Evolutionary conservation across 2,797 vertebrate species (phyloP).

Genomic region (Bovichtus diacanthus): DNA sequence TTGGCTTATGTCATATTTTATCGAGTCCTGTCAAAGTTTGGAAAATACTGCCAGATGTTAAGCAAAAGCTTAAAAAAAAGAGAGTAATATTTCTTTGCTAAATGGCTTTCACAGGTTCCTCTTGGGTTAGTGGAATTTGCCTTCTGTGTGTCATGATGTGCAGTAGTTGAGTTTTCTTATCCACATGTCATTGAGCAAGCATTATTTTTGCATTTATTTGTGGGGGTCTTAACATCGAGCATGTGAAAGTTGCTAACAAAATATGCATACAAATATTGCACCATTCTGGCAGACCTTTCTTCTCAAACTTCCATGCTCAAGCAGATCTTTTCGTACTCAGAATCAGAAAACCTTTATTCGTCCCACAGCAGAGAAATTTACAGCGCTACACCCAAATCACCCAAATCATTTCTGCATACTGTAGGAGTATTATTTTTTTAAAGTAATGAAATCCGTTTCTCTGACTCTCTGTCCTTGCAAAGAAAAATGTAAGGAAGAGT

Average conservation of each 20-base stretch:
- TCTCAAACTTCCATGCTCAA: neutral
- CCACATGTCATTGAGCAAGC: neutral
- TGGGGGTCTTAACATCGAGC: neutral
- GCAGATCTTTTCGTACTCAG: neutral
- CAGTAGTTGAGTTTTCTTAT: neutral
- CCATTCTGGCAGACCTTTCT: neutral
- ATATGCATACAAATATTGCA: neutral
- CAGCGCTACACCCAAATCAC: too few species aligned
- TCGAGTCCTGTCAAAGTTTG: constrained; percentile 26
- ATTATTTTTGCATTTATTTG: neutral
- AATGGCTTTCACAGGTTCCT: constrained; percentile 30
- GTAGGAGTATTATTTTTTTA: neutral
- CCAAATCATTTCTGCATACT: neutral
- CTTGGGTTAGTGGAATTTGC: neutral
- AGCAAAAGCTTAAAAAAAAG: neutral
- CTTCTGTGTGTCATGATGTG: constrained; percentile 1
- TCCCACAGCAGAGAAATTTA: too few species aligned
- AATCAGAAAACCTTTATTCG: too few species aligned
- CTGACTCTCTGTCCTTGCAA: neutral
- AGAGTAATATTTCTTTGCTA: constrained; percentile 7
- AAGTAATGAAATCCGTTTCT: neutral
- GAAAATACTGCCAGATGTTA: constrained; percentile 32
- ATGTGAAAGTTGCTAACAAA: neutral
- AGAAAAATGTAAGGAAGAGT: neutral
- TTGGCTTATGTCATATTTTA: constrained; percentile 40